Evolutionary conservation across 2,113 vertebrate genomes (phyloP).

Genomic region (Anguilla japonica): DNA sequence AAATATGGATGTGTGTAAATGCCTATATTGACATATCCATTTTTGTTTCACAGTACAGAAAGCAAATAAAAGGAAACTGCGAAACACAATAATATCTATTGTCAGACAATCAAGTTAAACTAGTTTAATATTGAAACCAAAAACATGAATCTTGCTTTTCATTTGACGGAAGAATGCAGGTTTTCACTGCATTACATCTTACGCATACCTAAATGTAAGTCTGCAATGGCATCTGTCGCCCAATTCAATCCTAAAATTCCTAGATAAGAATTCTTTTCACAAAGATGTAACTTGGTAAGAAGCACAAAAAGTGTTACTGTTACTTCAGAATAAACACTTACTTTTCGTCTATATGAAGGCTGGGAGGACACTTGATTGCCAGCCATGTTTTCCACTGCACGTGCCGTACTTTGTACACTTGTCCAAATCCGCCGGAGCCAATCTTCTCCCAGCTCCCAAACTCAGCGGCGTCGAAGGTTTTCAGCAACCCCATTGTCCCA

Average conservation of each 20-base stretch:
- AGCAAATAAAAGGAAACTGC: neutral
- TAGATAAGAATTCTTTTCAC: neutral
- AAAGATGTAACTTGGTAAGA: neutral
- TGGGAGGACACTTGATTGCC: conserved; percentile 95
- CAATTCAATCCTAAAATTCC: too few relatives aligned
- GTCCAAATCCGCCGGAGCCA: conserved; percentile 93
- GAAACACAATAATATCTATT: neutral
- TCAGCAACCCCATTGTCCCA: conserved; percentile 85
- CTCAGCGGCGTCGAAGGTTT: conserved; percentile 84
- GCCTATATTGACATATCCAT: too few relatives aligned
- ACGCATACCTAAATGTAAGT: neutral
- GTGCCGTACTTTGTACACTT: conserved; percentile 96
- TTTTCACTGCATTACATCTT: neutral
- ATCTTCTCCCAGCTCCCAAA: conserved; percentile 94
- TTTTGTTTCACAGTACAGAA: too few relatives aligned
- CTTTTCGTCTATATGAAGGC: conserved; percentile 93
- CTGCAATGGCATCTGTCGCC: neutral
- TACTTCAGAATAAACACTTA: conserved; percentile 65
- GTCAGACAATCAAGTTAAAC: neutral
- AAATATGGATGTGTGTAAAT: too few relatives aligned
- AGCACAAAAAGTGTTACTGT: neutral
- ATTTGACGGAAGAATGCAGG: neutral
- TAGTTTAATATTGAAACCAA: neutral
- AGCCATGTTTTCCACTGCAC: conserved; percentile 97
- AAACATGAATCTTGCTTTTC: neutral